Evolutionary conservation across 2,888 invertebrate species (phyloP).

Genomic region (Acanthopleura granulata): DNA sequence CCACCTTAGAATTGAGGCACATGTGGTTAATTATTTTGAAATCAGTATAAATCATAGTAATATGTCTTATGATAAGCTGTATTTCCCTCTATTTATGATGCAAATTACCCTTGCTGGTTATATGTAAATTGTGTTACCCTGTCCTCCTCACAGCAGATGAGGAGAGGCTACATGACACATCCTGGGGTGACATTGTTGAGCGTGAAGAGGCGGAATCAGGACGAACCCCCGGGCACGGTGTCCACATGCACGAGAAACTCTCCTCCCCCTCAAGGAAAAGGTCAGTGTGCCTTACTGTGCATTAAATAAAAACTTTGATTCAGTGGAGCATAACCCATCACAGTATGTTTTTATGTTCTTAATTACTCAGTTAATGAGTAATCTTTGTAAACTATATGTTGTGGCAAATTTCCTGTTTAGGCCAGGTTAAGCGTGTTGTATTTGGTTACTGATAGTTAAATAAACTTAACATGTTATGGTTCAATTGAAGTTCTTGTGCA

Average conservation of each 20-base stretch:
- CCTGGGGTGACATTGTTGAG: constrained; percentile 85
- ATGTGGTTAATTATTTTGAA: too few species aligned
- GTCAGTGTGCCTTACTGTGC: constrained; percentile 54
- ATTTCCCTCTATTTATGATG: neutral
- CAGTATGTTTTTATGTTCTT: too few species aligned
- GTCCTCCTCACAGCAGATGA: constrained; percentile 29
- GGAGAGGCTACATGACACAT: constrained; percentile 28
- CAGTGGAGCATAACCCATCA: too few species aligned
- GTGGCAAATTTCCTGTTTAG: neutral
- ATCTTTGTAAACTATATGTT: too few species aligned
- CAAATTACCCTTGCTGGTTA: neutral
- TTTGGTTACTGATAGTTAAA: neutral
- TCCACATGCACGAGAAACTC: constrained; percentile 93
- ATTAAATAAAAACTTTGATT: too few species aligned
- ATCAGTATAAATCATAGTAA: too few species aligned
- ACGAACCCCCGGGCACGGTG: constrained; percentile 92
- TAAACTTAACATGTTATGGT: neutral
- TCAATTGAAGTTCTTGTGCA: too few species aligned
- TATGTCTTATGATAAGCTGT: too few species aligned
- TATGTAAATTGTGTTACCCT: neutral
- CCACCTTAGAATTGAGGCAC: too few species aligned
- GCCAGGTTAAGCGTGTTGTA: neutral
- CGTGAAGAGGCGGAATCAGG: constrained; percentile 67
- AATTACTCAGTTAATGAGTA: too few species aligned
- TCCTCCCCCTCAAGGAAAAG: constrained; percentile 90